Base-by-base conservation (phyloP, 2,797 vertebrate genomes). In the Anguilla obscura region DNA sequence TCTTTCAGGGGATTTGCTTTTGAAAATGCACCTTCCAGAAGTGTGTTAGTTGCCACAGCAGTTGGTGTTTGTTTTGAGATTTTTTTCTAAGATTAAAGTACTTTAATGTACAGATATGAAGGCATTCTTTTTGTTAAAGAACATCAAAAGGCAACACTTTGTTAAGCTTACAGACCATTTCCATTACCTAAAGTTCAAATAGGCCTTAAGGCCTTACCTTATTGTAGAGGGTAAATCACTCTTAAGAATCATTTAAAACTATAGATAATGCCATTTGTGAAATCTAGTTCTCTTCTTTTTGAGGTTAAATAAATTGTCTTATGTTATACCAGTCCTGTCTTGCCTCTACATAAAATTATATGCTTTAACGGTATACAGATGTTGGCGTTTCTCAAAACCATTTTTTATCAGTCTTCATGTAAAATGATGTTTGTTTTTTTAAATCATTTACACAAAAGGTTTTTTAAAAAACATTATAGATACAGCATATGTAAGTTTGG, bases 21-120 rank as follows among this genome's bases (percentile, higher is more conserved):
- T 86, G 84, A 86, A 85, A 85, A 84, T 36, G 36, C 14, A 76
- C 50, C 87, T 48, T 88, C 69, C 84, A 76, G 87, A 76, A 85
- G 87, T 83, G 56, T 66, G 79, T 84, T 69, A 85, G 48, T 33
- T 24, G 27, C 82, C 40, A 85, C 48, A 36, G 52, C n/a, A 30
- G 66, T 66, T 58, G 45, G 27, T 63, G 45, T 9, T n/a, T 56
- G 66, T 9, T 71, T 71, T 27, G 24, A 9, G 8, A 16, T 74
- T n/a, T 21, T n/a, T n/a, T n/a, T 30, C 8, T 10, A 10, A 74
- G 8, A 10, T 10, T 54, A 33, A 14, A 12, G 12, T 33, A 74
- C 27, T 36, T 9, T 33, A 36, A 74, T 33, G 58, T 50, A 50
- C 40, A 50, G 45, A 83, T 24, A 83, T 10, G 45, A 83, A 83